phyloP scores from a whole-genome alignment of 2,113 vertebrate species.

The Rhea pennata region DNA sequence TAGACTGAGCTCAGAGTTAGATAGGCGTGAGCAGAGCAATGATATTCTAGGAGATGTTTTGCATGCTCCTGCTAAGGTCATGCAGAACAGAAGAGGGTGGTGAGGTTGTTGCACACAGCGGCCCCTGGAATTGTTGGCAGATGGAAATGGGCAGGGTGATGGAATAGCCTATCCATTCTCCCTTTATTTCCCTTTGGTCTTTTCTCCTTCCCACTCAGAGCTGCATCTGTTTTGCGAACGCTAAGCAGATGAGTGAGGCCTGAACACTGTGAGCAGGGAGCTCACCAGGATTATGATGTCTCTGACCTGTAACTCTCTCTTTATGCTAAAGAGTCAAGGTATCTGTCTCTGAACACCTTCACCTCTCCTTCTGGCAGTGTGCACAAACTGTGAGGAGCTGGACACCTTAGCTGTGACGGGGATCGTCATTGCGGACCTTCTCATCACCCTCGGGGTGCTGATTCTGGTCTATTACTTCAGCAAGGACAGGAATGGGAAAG shows the following conservation, averaged over 20 bases:
- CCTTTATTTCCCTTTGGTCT: background rate
- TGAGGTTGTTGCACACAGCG: background rate
- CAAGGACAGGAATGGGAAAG: conserved; percentile 53
- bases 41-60: background rate
- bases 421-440: conserved; percentile 63
- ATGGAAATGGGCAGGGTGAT: rapidly evolving
- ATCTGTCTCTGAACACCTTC: background rate
- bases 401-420: background rate
- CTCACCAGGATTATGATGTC: background rate
- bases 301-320: background rate
- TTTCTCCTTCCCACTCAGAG: background rate
- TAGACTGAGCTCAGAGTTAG: background rate
- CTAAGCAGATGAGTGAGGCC: rapidly evolving
- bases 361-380: conserved; percentile 61
- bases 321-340: background rate
- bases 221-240: background rate
- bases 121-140: background rate
- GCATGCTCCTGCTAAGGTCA: background rate
- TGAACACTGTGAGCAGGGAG: background rate
- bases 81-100: background rate
- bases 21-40: background rate
- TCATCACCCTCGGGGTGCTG: conserved; percentile 76
- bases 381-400: conserved; percentile 74
- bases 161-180: background rate
- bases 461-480: conserved; percentile 76